These are phyloP conservation scores for Falco berigora DNA, from an alignment of 2,797 vertebrate genomes.

Conservation along the genomic window DNA sequence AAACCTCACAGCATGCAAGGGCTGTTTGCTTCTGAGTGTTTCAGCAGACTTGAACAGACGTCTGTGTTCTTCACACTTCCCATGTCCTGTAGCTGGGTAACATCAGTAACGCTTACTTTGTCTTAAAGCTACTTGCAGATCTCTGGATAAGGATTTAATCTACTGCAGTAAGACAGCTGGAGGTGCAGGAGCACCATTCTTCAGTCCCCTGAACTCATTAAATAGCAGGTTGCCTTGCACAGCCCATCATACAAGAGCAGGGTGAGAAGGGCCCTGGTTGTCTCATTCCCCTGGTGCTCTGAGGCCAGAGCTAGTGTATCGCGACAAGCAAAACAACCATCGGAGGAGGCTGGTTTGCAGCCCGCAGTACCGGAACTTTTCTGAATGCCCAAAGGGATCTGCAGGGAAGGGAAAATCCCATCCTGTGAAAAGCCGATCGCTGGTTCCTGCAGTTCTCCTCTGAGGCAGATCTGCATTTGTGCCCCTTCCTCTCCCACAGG, in stretches of 20 bases:
- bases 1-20: neutral
- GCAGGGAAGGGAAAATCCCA: neutral
- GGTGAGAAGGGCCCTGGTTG: neutral
- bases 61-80: neutral
- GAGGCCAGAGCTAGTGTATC: neutral
- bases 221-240: neutral
- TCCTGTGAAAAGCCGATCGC: neutral
- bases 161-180: neutral
- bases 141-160: neutral
- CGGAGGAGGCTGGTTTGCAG: neutral
- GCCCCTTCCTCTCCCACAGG: neutral
- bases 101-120: accelerated
- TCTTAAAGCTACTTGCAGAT: neutral
- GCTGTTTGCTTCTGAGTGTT: accelerated
- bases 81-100: neutral
- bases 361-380: neutral
- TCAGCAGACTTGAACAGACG: accelerated
- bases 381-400: neutral
- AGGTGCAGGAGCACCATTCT: neutral
- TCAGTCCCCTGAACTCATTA: neutral
- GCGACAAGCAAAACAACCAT: neutral
- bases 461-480: neutral
- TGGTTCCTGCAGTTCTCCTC: neutral
- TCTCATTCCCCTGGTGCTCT: neutral
- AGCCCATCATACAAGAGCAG: accelerated